Base-by-base conservation (phyloP, 2,888 invertebrate genomes). In the Cabera pusaria region DNA sequence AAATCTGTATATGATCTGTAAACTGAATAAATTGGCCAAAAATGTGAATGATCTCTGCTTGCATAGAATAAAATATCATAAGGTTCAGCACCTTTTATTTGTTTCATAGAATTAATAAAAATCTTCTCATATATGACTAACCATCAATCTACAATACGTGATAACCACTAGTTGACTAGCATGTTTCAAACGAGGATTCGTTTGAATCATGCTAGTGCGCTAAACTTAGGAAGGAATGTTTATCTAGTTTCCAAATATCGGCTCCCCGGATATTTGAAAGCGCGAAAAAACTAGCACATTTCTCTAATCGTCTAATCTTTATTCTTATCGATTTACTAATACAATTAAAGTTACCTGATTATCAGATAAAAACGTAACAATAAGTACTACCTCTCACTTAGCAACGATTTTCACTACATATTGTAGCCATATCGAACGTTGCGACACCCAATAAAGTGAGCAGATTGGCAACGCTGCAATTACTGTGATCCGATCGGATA, bases 401-500 rank as follows among this genome's bases (percentile, higher is more conserved):
- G 62, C 61, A 65, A 65, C 55, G 59, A 72, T 80, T 79, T 80
- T 81, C 74, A 63, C 61, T 72, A 74, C 69, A 79, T 73, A 76
- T 69, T 74, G 67, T 69, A 70, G 59, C 65, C 64, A 67, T 81
- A 81, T 79, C 63, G 64, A 61, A 49, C 57, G 69, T 86, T 82
- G 82, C 82, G 73, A 76, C 76, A 87, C 61, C 52, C 65, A 72
- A 79, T 83, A 76, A 73, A 80, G 72, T 67, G 77, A 80, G 67
- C 66, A 82, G 82, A 85, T 87, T 85, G 82, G 74, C 77, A 85
- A 85, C 57, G 71, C 71, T 41, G 77, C 84, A 81, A 86, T 86
- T 82, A 82, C 82, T 69, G 63, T 76, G 81, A 85, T 84, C 82
- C 68, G 80, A 84, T 85, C 84, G 72, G 82, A 85, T 86, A 82